Evolutionary conservation across 1,140 invertebrate species (phyloP).

Genomic region (Megathymus violae): DNA sequence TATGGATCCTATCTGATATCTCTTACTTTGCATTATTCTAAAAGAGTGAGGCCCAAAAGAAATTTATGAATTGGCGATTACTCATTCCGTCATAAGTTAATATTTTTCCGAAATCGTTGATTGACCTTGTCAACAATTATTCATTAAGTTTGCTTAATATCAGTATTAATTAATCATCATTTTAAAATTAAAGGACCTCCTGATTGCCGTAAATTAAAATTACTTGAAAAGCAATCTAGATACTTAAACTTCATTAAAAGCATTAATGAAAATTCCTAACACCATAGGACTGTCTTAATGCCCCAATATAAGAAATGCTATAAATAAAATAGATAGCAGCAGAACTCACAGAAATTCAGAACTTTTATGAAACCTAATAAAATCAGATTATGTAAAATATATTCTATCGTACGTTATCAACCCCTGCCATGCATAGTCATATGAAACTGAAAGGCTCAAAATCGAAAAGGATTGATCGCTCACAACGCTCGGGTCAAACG

Average conservation of each 20-base stretch:
- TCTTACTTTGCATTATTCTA: conserved; percentile 22
- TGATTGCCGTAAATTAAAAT: too few relatives aligned
- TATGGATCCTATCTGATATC: conserved; percentile 15
- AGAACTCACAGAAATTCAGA: conserved; percentile 6
- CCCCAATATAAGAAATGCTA: conserved; percentile 9
- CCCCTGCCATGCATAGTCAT: conserved; percentile 26
- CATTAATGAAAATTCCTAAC: too few relatives aligned
- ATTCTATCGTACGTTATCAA: conserved; percentile 28
- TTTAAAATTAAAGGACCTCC: too few relatives aligned
- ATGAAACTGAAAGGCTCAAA: conserved; percentile 29
- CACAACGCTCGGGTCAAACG: conserved; percentile 36
- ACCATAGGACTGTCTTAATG: conserved; percentile 8
- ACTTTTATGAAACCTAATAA: conserved; percentile 12
- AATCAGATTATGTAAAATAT: conserved; percentile 24
- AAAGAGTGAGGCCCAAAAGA: conserved; percentile 1
- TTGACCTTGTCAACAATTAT: too few relatives aligned
- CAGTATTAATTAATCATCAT: too few relatives aligned
- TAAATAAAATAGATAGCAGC: background rate
- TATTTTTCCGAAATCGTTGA: too few relatives aligned
- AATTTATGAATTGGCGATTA: too few relatives aligned
- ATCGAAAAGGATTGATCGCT: conserved; percentile 48
- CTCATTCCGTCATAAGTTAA: too few relatives aligned
- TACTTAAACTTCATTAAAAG: too few relatives aligned
- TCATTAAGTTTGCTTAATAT: too few relatives aligned
- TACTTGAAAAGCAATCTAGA: too few relatives aligned